phyloP scores from a whole-genome alignment of 1,140 invertebrate species.

The Aphelenchoides besseyi region DNA sequence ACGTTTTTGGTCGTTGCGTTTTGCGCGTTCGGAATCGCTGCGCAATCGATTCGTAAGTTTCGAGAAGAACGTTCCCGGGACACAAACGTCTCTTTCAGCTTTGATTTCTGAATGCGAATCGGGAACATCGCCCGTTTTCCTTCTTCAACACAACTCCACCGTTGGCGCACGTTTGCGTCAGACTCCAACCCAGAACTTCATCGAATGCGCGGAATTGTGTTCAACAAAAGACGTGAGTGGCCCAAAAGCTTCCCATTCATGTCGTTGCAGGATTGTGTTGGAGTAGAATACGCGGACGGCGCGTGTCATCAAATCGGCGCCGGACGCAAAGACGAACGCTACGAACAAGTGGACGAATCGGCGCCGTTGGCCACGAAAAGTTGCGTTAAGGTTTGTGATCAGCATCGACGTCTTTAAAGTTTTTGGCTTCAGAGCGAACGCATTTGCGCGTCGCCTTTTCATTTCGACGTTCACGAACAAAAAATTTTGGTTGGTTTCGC shows the following conservation, averaged over 20 bases:
- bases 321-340: slow-evolving; percentile 12
- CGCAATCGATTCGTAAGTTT: too few species aligned
- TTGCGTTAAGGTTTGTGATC: slow-evolving; percentile 44
- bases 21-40: too few species aligned
- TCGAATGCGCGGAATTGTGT: slow-evolving; percentile 60
- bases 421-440: slow-evolving; percentile 53
- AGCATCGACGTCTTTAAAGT: neutral
- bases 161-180: slow-evolving; percentile 46
- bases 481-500: slow-evolving; percentile 62
- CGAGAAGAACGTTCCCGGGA: too few species aligned
- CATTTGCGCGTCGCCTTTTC: slow-evolving; percentile 61
- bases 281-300: slow-evolving; percentile 47
- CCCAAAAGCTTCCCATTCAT: too few species aligned
- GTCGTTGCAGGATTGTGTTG: slow-evolving; percentile 53
- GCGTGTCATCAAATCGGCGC: slow-evolving; percentile 38
- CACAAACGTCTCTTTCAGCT: slow-evolving; percentile 33
- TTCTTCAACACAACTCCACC: slow-evolving; percentile 61
- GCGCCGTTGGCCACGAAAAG: slow-evolving; percentile 41
- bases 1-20: neutral
- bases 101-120: slow-evolving; percentile 32
- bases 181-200: slow-evolving; percentile 39
- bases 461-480: slow-evolving; percentile 61
- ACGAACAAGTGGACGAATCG: slow-evolving; percentile 18
- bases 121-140: slow-evolving; percentile 48
- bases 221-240: slow-evolving; percentile 48